Evolutionary conservation across 2,888 invertebrate genomes (phyloP).

Genomic region (Gymnoscelis rufifasciata): DNA sequence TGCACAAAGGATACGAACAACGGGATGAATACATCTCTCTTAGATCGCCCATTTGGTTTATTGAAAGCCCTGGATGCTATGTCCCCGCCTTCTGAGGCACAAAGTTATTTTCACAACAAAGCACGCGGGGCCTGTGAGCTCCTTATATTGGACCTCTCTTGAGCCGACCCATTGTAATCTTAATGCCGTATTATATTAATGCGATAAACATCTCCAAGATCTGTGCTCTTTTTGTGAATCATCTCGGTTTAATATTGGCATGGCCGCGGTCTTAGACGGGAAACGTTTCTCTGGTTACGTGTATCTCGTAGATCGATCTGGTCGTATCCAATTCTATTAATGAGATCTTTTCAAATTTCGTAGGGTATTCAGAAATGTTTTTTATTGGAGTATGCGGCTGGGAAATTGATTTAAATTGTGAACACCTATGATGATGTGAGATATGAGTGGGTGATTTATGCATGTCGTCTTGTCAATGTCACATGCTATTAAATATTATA

Average conservation of each 20-base stretch:
- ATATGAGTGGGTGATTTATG: conserved; percentile 29
- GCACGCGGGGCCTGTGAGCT: conserved; percentile 65
- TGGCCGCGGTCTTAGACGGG: conserved; percentile 45
- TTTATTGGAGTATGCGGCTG: conserved; percentile 14
- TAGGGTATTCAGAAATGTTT: conserved; percentile 32
- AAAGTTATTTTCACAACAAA: conserved; percentile 78
- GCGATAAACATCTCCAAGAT: conserved; percentile 75
- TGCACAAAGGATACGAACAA: conserved; percentile 63
- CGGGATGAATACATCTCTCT: conserved; percentile 55
- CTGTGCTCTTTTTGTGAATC: conserved; percentile 60
- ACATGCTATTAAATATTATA: conserved; percentile 47
- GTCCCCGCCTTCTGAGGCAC: conserved; percentile 68
- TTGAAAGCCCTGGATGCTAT: conserved; percentile 66
- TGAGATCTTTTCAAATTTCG: conserved; percentile 49
- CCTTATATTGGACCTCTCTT: conserved; percentile 76
- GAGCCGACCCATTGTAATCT: conserved; percentile 75
- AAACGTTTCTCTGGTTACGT: conserved; percentile 60
- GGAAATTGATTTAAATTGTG: conserved; percentile 10
- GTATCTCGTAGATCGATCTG: conserved; percentile 56
- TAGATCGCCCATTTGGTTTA: conserved; percentile 67
- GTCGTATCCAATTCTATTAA: conserved; percentile 61
- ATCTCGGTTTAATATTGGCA: conserved; percentile 66
- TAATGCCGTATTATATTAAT: conserved; percentile 78
- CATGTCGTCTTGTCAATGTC: conserved; percentile 42
- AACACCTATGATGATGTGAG: conserved; percentile 25